Evolutionary conservation across 1,140 invertebrate species (phyloP), one percentile per base, ranked within the genome.

Genomic region (Drosophila parvula): DNA sequence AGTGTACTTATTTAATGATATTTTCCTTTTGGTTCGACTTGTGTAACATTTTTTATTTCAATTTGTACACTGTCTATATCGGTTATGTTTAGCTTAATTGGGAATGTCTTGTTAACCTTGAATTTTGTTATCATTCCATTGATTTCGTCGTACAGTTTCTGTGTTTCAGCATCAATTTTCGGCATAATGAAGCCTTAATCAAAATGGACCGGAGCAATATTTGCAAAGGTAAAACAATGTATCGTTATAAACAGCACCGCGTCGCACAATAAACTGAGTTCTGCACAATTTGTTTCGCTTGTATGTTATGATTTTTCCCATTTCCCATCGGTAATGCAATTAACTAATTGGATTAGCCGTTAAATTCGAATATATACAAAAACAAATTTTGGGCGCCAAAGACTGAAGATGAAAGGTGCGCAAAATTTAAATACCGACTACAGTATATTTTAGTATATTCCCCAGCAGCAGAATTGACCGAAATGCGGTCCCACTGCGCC

Each of bases 111-210:
- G 32, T 41, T 80, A 91, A 96, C 95, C 94, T 96, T 94, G 78
- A 96, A 94, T 85, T 96, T 95, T 74, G 94, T 94, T 74, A 96
- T 95, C 55, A 96, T 91, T 71, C 95, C 95, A 40, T 96, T 96
- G 7, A 98, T 92, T 92, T 98, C 96, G 80, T 96, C 95, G 84
- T 96, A 95, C 7, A 98, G 93, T 32, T 94, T 94, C 28, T 94
- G 92, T 2, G 94, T 95, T 92, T 97, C 97, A 1, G 96, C 93
- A 93, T 97, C 96, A 68, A 96, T 95, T 92, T 97, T 97, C 2
- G 95, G 95, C 85, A 92, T 92, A 43, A 67, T 85, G 65, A 44
- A 50, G 63, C 74, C 80, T 89, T 81, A 74, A 68, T 63, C 38
- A 40, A 41, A 41, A 36, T 16, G 43, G 18, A 34, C 16, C 18